phyloP scores from a whole-genome alignment of 2,888 invertebrate species.

The Agrochola lota region DNA sequence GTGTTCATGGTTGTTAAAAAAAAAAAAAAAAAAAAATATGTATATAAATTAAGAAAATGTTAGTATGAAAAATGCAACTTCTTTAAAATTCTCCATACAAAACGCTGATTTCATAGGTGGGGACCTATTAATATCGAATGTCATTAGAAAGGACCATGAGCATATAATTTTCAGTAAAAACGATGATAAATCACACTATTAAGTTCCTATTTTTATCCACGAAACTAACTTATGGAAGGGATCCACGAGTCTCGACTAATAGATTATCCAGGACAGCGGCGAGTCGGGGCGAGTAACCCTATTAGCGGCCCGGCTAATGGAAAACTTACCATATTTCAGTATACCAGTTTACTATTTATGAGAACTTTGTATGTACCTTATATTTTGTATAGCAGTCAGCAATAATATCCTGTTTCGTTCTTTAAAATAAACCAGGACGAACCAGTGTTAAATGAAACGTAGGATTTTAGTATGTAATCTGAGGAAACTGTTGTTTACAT shows the following conservation, averaged over 20 bases:
- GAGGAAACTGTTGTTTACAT: background rate
- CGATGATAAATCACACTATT: background rate
- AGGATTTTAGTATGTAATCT: background rate
- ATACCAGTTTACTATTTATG: constrained; percentile 23
- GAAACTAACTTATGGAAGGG: constrained; percentile 20
- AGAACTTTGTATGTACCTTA: background rate
- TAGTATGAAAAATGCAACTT: too few relatives aligned
- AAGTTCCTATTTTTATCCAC: constrained; percentile 4
- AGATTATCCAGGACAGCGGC: constrained; percentile 26
- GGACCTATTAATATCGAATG: background rate
- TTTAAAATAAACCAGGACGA: background rate
- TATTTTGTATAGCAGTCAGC: constrained; percentile 3
- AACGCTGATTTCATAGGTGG: too few relatives aligned
- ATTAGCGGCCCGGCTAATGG: constrained; percentile 42
- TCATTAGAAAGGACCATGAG: background rate
- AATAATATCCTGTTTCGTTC: background rate
- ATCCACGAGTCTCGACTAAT: constrained; percentile 19
- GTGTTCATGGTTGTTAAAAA: too few relatives aligned
- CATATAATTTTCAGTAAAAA: constrained; percentile 2
- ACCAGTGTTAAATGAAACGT: background rate
- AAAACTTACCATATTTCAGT: constrained; percentile 42
- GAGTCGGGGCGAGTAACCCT: constrained; percentile 42
- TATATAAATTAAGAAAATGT: too few relatives aligned
- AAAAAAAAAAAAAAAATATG: too few relatives aligned
- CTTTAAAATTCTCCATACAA: too few relatives aligned